Base-by-base conservation (phyloP, 2,888 invertebrate genomes). In the Drosophila ustulata region DNA sequence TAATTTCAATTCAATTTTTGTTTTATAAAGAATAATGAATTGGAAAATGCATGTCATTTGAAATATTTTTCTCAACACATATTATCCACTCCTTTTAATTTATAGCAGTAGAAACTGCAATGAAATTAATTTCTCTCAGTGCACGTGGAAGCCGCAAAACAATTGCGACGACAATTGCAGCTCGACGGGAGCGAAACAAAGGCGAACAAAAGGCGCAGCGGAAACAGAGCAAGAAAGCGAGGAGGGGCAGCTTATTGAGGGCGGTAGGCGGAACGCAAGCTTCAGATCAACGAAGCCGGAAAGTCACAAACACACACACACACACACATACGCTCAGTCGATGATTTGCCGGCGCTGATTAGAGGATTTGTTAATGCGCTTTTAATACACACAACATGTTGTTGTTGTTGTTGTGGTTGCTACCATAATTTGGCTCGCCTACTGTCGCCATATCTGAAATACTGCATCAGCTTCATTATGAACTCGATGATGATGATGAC, bases 301-400 rank as follows among this genome's bases (percentile, higher is more conserved):
- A 75, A 75, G 78, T 70, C 71, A 47, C 52, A 34, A 45, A 45
- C 34, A 43, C 55, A 57, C 50, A 49, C 41, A 66, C 26, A 45
- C 46, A n/a, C 37, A 25, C 25, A 41, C 18, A 39, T n/a, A 51
- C n/a, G 39, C 45, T 32, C 64, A 50, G 68, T 53, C 58, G 70
- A 70, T 77, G 84, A 84, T 84, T 83, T 78, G 82, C 75, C 74
- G 72, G 51, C 75, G 66, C 78, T 79, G 85, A 86, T 89, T 89
- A 87, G 89, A 71, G 88, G 88, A 86, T 89, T 89, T 86, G 89
- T 87, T 86, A 86, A 86, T 86, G 87, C 74, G 74, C 78, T 81
- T 83, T 89, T 87, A 86, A 83, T 86, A 74, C 79, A 74, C 75
- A 76, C 45, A 61, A 13, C 25, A 23, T 18, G 45, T 23, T 55